Conservation (phyloP, 2,797 vertebrate genomes). For the Borostomias antarcticus region DNA sequence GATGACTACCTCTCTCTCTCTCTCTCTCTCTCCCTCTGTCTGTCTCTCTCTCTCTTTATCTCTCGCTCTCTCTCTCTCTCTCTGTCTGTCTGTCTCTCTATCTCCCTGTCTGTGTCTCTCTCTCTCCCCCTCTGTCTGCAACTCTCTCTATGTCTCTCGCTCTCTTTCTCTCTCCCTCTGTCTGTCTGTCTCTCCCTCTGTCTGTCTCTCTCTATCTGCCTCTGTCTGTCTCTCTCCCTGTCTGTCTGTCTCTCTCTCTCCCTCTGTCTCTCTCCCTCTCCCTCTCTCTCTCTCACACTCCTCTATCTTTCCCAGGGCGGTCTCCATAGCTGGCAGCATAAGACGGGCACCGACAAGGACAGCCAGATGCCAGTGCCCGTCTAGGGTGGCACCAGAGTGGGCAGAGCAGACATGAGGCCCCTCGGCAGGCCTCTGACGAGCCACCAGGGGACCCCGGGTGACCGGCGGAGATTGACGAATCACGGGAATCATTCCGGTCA, state of each 20-base stretch:
- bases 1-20: neutral
- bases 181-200: neutral
- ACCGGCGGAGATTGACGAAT: constrained; percentile 11
- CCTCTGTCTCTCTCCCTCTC: neutral
- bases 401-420: constrained; percentile 61
- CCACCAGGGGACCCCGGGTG: constrained; percentile 52
- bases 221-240: neutral
- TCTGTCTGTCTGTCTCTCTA: constrained; percentile 1
- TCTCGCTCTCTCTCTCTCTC: neutral
- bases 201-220: too few relatives aligned
- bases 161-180: constrained; percentile 2
- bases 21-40: neutral
- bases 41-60: neutral
- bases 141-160: neutral
- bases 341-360: neutral
- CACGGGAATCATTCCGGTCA: too few relatives aligned
- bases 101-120: too few relatives aligned
- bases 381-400: constrained; percentile 18
- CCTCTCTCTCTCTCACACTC: constrained; percentile 1
- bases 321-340: constrained; percentile 8
- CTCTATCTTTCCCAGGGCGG: constrained; percentile 12
- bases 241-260: neutral
- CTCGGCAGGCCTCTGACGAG: constrained; percentile 35
- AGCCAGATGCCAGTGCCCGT: constrained; percentile 29
- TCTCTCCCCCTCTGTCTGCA: neutral